A percentile compares a stretch with the other conserved stretches of the same genome.
Evolutionary conservation across 2,113 vertebrate species (phyloP).

Genomic region (Peromyscus californicus): DNA sequence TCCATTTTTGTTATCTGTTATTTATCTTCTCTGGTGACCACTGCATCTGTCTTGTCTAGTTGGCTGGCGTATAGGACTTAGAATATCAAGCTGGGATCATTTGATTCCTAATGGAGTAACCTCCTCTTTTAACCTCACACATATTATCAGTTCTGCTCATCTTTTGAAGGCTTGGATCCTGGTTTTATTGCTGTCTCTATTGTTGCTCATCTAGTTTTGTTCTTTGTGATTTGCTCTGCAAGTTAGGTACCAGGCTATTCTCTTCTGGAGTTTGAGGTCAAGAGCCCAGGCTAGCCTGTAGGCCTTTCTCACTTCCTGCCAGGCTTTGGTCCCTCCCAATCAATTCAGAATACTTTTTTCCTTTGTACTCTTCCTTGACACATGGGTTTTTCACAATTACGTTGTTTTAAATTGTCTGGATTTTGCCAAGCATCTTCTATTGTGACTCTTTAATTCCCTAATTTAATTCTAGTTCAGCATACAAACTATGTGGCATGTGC

Average conservation of each 20-base stretch:
- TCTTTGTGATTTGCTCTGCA: background rate
- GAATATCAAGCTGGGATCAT: background rate
- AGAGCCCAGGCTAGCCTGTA: background rate
- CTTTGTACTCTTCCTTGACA: constrained; percentile 34
- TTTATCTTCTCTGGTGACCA: constrained; percentile 13
- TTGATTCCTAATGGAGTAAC: background rate
- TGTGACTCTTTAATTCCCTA: constrained; percentile 35
- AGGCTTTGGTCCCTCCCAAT: constrained; percentile 16
- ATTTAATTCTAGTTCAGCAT: background rate
- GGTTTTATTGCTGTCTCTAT: background rate
- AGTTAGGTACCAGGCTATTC: background rate
- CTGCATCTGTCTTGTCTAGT: background rate
- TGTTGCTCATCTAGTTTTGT: background rate
- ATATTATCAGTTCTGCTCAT: background rate
- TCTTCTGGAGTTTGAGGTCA: constrained; percentile 11
- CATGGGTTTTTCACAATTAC: constrained; percentile 6
- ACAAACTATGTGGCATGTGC: background rate
- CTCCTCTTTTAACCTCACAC: background rate
- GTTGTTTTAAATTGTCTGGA: constrained; percentile 28
- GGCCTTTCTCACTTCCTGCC: background rate
- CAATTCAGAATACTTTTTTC: background rate
- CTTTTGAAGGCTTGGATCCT: background rate
- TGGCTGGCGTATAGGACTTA: constrained; percentile 1
- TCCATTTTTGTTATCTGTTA: constrained; percentile 14
- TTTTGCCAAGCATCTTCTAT: constrained; percentile 33